Percentiles rank a stretch among this genome's conserved stretches.
Evolutionary conservation across 2,888 invertebrate species (phyloP).

Genomic region (Marronus borbonicus): DNA sequence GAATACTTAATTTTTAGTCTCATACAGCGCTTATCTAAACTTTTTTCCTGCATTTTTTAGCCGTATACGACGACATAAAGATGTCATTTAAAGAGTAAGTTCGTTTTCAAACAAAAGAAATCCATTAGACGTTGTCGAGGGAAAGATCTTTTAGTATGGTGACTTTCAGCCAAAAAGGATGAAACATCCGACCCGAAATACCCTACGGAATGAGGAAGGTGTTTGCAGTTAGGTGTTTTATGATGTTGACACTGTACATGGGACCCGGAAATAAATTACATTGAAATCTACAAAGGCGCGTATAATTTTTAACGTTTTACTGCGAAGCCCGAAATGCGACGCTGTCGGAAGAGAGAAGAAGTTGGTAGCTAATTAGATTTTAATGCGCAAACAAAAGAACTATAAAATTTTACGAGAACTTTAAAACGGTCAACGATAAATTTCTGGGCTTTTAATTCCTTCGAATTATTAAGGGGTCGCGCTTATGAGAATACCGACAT

Average conservation of each 20-base stretch:
- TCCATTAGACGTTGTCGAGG: constrained; percentile 1
- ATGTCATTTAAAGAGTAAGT: constrained; percentile 13
- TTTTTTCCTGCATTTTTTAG: too few species aligned
- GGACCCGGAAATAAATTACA: constrained; percentile 30
- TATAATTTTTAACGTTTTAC: constrained; percentile 29
- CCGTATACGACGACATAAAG: background rate
- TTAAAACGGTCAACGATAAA: constrained; percentile 32
- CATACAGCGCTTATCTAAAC: too few species aligned
- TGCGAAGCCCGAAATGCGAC: background rate
- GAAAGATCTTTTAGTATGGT: constrained; percentile 7
- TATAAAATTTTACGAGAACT: constrained; percentile 32
- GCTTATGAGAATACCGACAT: constrained; percentile 5
- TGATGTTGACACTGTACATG: constrained; percentile 36
- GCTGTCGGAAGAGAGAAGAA: background rate
- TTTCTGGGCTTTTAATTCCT: constrained; percentile 6
- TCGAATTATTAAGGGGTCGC: constrained; percentile 5
- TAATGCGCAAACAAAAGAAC: constrained; percentile 35
- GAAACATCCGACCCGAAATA: too few species aligned
- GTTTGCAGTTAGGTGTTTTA: constrained; percentile 20
- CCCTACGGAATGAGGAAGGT: background rate
- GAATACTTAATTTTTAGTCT: too few species aligned
- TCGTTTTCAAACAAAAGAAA: constrained; percentile 20
- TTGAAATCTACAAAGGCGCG: constrained; percentile 13
- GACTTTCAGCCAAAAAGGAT: background rate
- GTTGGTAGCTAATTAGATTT: constrained; percentile 35